These are phyloP conservation scores for Drosophila prosaltans DNA, from an alignment of 1,140 invertebrate species.

Conservation along the genomic window DNA sequence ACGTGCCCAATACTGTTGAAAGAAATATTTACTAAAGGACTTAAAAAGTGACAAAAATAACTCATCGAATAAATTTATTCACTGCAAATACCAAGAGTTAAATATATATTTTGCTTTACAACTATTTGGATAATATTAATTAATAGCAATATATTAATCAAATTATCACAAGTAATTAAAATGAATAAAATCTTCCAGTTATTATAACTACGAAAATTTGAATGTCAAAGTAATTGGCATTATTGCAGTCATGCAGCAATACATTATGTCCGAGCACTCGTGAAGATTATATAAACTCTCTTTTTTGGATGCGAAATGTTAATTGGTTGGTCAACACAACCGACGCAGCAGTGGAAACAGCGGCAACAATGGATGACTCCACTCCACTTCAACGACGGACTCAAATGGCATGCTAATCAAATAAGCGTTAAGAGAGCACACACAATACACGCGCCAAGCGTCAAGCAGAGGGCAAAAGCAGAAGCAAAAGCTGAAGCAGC, in stretches of 20 bases:
- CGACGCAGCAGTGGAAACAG: neutral
- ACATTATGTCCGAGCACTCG: neutral
- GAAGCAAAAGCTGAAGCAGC: neutral
- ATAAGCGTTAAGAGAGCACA: slow-evolving; percentile 16
- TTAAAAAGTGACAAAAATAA: no score
- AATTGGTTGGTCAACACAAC: slow-evolving; percentile 63
- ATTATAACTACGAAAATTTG: neutral
- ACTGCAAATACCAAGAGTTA: no score
- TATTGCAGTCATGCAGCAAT: neutral
- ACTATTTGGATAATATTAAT: no score
- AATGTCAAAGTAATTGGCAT: neutral
- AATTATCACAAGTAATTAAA: neutral
- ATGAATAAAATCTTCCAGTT: neutral
- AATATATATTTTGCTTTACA: no score
- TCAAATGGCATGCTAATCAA: slow-evolving; percentile 63
- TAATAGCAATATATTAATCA: neutral
- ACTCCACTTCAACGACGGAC: slow-evolving; percentile 26
- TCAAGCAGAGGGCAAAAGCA: neutral
- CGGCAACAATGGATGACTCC: slow-evolving; percentile 17
- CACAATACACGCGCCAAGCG: slow-evolving; percentile 16
- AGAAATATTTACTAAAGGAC: no score
- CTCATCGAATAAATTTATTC: no score
- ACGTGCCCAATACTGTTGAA: no score
- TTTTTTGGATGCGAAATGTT: slow-evolving; percentile 36
- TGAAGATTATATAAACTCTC: slow-evolving; percentile 40